Conservation (phyloP, 2,113 vertebrate genomes). For the Callocephalon fimbriatum region DNA sequence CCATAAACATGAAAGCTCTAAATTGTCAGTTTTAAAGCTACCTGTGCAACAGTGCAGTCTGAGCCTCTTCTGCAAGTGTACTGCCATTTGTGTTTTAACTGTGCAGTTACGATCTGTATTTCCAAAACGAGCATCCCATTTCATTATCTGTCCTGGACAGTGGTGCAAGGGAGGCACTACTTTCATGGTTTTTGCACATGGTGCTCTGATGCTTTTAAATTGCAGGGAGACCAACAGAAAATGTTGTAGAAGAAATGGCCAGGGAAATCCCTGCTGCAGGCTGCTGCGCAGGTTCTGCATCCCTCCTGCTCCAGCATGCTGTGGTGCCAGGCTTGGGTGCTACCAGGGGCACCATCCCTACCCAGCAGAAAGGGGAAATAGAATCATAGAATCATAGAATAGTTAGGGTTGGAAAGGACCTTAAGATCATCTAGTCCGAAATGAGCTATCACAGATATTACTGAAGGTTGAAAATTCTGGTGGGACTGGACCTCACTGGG, state of each 20-base stretch:
- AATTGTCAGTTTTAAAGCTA: not conserved
- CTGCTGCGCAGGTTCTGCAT: not conserved
- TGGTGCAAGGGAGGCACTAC: not conserved
- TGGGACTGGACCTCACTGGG: not conserved
- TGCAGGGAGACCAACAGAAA: not conserved
- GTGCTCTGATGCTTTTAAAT: not conserved
- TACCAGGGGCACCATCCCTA: rapidly evolving
- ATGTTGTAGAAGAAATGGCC: not conserved
- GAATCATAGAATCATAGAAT: not conserved
- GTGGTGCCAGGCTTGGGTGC: not conserved
- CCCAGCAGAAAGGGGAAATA: not conserved
- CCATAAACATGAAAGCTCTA: not conserved
- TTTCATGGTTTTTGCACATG: not conserved
- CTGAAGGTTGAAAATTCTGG: not conserved
- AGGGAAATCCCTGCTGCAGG: not conserved
- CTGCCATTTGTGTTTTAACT: not conserved
- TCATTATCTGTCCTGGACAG: not conserved
- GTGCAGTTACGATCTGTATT: not conserved
- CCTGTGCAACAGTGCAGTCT: not conserved
- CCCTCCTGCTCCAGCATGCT: rapidly evolving
- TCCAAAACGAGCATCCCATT: not conserved
- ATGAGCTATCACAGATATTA: not conserved
- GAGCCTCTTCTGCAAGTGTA: not conserved
- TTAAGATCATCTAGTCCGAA: not conserved
- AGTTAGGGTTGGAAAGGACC: not conserved